Conservation (phyloP, 2,888 invertebrate species). For the Antheraea yamamai region DNA sequence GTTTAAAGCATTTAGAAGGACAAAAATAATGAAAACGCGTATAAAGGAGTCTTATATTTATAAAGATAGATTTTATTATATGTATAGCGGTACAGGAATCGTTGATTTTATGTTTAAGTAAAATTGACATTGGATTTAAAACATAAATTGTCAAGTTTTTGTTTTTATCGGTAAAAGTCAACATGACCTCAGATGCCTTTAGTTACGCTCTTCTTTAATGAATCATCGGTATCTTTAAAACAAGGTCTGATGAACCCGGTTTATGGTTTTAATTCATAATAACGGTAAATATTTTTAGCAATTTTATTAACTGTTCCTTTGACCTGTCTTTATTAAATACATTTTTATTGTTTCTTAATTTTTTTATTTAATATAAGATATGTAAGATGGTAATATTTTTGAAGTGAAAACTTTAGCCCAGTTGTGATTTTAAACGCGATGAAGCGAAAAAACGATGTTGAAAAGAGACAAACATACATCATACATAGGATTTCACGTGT, state of each 20-base stretch:
- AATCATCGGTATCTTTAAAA: conserved; percentile 12
- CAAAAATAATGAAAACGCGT: too few species aligned
- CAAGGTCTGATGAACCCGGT: conserved; percentile 5
- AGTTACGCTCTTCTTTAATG: conserved; percentile 7
- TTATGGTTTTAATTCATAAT: neutral
- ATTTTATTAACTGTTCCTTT: neutral
- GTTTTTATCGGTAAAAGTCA: conserved; percentile 4
- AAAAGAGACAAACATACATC: too few species aligned
- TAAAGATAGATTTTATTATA: too few species aligned
- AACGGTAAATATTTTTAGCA: neutral
- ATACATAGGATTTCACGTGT: too few species aligned
- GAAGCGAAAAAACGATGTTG: too few species aligned
- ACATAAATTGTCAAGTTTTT: neutral
- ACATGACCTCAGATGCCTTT: conserved; percentile 7
- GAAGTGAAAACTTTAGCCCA: too few species aligned
- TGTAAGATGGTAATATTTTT: neutral
- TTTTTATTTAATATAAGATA: too few species aligned
- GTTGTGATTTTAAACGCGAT: too few species aligned
- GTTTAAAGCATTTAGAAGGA: too few species aligned
- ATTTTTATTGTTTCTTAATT: too few species aligned
- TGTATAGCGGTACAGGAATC: neutral
- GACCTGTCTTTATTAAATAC: neutral
- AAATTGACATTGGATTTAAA: neutral
- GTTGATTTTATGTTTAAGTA: neutral
- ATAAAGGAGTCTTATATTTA: too few species aligned